These are phyloP conservation scores for Asteroscopus sphinx DNA, from an alignment of 2,888 invertebrate species.

Conservation along the genomic window DNA sequence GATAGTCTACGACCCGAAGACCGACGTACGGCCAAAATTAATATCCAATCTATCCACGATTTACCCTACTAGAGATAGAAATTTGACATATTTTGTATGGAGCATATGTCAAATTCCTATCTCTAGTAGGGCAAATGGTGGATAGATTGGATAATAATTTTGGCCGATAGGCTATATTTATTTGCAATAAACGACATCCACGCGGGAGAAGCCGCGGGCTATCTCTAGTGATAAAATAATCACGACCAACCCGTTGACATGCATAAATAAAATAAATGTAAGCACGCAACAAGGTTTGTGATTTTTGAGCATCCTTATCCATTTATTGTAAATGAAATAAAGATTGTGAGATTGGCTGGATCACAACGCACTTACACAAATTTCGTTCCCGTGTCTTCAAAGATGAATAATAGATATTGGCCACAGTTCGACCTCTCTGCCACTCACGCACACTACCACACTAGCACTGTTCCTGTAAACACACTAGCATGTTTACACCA, in stretches of 20 bases:
- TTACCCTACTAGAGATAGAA: too few relatives aligned
- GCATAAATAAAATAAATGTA: constrained; percentile 37
- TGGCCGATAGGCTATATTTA: too few relatives aligned
- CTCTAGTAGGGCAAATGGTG: too few relatives aligned
- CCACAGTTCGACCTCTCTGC: constrained; percentile 70
- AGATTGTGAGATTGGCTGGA: constrained; percentile 85
- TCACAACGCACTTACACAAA: constrained; percentile 88
- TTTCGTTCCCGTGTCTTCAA: constrained; percentile 86
- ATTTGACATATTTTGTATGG: too few relatives aligned
- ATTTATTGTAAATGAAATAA: constrained; percentile 87
- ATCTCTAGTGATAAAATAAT: too few relatives aligned
- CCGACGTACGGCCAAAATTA: too few relatives aligned
- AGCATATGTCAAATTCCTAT: too few relatives aligned
- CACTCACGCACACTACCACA: constrained; percentile 56
- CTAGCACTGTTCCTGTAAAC: constrained; percentile 38
- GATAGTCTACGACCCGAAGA: too few relatives aligned
- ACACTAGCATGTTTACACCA: constrained; percentile 47
- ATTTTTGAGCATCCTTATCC: constrained; percentile 83
- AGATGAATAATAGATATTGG: constrained; percentile 86
- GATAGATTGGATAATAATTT: too few relatives aligned
- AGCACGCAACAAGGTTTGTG: constrained; percentile 75
- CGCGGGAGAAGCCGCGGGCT: too few relatives aligned
- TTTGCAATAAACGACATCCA: too few relatives aligned
- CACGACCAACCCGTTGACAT: constrained; percentile 20
- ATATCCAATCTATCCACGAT: too few relatives aligned